Evolutionary conservation across 1,140 invertebrate species (phyloP).

Genomic region (Bradysia coprophila): DNA sequence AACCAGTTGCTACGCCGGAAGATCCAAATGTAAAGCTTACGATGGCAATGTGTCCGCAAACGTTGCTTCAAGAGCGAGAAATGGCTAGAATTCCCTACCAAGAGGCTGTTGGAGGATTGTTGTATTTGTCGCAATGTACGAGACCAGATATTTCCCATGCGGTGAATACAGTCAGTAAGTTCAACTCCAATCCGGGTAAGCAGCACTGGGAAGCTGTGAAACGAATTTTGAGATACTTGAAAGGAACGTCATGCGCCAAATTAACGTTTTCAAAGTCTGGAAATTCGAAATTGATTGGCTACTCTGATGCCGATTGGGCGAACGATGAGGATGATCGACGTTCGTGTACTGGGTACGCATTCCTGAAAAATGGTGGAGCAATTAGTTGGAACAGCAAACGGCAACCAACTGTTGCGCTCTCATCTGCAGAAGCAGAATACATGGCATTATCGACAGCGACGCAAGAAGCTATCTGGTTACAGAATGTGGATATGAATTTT

Average conservation of each 20-base stretch:
- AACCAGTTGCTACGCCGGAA: conserved; percentile 9
- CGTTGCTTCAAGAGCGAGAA: conserved; percentile 4
- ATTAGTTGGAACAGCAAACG: conserved; percentile 19
- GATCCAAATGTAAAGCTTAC: conserved; percentile 10
- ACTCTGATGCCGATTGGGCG: conserved; percentile 19
- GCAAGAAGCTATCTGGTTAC: conserved; percentile 7
- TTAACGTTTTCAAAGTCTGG: conserved; percentile 6
- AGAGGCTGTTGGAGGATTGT: conserved; percentile 14
- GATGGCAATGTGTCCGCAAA: conserved; percentile 6
- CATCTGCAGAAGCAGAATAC: conserved; percentile 18
- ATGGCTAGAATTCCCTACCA: conserved; percentile 9
- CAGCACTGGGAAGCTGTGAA: conserved; percentile 19
- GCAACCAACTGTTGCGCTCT: conserved; percentile 14
- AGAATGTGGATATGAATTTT: no score
- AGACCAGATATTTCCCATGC: conserved; percentile 23
- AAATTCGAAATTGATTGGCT: conserved; percentile 3
- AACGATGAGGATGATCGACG: conserved; percentile 13
- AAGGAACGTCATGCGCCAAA: conserved; percentile 9
- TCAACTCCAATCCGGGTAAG: conserved; percentile 12
- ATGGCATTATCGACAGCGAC: conserved; percentile 12
- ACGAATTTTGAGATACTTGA: conserved; percentile 21
- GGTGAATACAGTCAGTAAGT: conserved; percentile 16
- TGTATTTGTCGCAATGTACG: conserved; percentile 17
- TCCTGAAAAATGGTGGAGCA: conserved; percentile 9
- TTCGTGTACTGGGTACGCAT: conserved; percentile 16